Evolutionary conservation across 2,797 vertebrate genomes (phyloP).

Genomic region (Knipowitschia caucasica): DNA sequence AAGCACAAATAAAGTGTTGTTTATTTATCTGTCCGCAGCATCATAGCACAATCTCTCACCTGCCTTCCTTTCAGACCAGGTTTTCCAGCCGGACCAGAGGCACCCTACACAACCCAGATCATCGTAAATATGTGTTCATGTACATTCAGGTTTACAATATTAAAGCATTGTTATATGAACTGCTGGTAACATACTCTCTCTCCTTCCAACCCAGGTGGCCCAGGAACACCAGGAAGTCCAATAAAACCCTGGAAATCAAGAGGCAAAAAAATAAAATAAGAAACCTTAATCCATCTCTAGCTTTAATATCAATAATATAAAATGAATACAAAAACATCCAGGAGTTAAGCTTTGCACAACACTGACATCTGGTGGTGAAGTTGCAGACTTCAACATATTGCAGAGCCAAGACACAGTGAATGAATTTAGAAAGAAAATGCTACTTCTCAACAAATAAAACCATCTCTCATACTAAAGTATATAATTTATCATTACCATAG

Average conservation of each 20-base stretch:
- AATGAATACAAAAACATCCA: background rate
- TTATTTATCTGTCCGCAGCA: background rate
- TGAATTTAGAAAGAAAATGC: too few species aligned
- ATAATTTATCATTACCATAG: too few species aligned
- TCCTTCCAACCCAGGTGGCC: conserved; percentile 86
- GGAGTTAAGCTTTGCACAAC: background rate
- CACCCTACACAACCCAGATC: conserved; percentile 72
- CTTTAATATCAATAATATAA: background rate
- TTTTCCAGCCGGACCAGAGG: conserved; percentile 84
- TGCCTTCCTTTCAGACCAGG: conserved; percentile 88
- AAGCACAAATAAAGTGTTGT: conserved; percentile 9
- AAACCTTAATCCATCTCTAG: too few species aligned
- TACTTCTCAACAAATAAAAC: too few species aligned
- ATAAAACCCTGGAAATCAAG: conserved; percentile 87
- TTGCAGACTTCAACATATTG: background rate
- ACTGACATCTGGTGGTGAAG: conserved; percentile 6
- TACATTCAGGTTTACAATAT: background rate
- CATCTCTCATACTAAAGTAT: too few species aligned
- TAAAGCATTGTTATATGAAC: background rate
- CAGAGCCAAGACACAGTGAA: background rate
- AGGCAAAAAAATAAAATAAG: background rate
- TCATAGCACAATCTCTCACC: conserved; percentile 67
- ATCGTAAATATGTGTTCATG: conserved; percentile 20
- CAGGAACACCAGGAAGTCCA: conserved; percentile 86
- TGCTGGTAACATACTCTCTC: conserved; percentile 81